Evolutionary conservation across 2,113 vertebrate species (phyloP).

Genomic region (Labeo catla): DNA sequence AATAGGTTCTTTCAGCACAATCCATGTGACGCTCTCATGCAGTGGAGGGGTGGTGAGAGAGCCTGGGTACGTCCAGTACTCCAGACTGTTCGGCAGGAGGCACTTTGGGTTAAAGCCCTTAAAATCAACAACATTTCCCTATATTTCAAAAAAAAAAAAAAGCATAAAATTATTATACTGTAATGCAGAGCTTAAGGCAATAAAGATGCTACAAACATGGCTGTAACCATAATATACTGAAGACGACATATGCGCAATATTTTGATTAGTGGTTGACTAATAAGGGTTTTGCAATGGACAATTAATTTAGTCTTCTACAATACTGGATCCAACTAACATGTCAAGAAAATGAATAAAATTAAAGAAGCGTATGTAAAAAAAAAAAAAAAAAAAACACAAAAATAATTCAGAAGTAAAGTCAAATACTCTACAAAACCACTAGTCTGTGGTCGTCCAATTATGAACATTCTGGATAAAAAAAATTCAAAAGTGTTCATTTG

Average conservation of each 20-base stretch:
- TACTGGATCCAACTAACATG: background rate
- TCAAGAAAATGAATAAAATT: background rate
- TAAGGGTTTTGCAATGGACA: background rate
- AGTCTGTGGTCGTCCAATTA: background rate
- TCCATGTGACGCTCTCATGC: conserved; percentile 92
- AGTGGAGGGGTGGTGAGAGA: conserved; percentile 95
- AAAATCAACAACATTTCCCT: conserved; percentile 89
- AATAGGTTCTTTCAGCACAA: conserved; percentile 90
- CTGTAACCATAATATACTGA: background rate
- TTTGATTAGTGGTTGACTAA: background rate
- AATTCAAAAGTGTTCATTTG: background rate
- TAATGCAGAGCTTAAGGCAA: background rate
- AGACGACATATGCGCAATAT: background rate
- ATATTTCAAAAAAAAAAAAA: conserved; percentile 28
- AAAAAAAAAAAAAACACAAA: too few relatives aligned
- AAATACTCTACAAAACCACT: background rate
- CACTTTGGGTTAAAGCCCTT: conserved; percentile 90
- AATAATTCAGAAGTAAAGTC: background rate
- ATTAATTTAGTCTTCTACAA: background rate
- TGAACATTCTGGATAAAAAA: background rate
- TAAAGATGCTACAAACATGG: background rate
- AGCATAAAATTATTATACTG: background rate
- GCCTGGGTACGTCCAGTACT: conserved; percentile 94
- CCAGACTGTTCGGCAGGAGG: conserved; percentile 87
- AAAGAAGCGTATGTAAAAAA: background rate